Conservation (phyloP, 2,113 vertebrate species). For the Gadus macrocephalus region DNA sequence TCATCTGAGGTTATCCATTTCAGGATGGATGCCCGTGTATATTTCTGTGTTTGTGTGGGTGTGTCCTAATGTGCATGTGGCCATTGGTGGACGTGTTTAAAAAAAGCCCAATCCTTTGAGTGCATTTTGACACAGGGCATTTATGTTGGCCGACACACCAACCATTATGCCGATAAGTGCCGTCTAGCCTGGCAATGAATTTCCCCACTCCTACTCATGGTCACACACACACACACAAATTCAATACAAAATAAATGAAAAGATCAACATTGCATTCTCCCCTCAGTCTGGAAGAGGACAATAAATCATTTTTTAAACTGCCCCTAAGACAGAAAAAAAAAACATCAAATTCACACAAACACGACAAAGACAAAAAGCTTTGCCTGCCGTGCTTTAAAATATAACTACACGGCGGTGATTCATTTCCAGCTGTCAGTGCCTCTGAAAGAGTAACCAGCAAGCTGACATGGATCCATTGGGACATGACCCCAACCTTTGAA, state of each 20-base stretch:
- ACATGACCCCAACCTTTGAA: too few species aligned
- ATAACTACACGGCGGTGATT: neutral
- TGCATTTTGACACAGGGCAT: slow-evolving; percentile 50
- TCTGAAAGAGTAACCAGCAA: too few species aligned
- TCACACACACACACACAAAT: too few species aligned
- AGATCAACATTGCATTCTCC: slow-evolving; percentile 25
- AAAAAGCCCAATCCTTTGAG: slow-evolving; percentile 27
- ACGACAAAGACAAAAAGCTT: neutral
- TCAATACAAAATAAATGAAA: slow-evolving; percentile 11
- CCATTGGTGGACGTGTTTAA: slow-evolving; percentile 28
- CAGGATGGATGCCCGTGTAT: slow-evolving; percentile 36
- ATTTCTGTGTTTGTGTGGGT: neutral
- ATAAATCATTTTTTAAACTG: slow-evolving; percentile 36
- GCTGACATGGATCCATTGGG: too few species aligned
- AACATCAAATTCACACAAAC: slow-evolving; percentile 6
- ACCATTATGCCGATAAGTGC: slow-evolving; percentile 43
- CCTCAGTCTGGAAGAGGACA: slow-evolving; percentile 22
- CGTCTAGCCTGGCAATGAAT: slow-evolving; percentile 22
- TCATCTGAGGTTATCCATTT: slow-evolving; percentile 54
- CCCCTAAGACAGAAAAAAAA: slow-evolving; percentile 22
- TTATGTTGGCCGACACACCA: slow-evolving; percentile 24
- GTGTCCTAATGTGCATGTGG: slow-evolving; percentile 22
- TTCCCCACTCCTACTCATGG: slow-evolving; percentile 9
- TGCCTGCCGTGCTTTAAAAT: slow-evolving; percentile 4
- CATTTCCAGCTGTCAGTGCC: too few species aligned